A percentile compares a stretch with the other conserved stretches of the same genome.
Evolutionary conservation across 2,797 vertebrate genomes (phyloP).

Genomic region (Sphenodon punctatus): DNA sequence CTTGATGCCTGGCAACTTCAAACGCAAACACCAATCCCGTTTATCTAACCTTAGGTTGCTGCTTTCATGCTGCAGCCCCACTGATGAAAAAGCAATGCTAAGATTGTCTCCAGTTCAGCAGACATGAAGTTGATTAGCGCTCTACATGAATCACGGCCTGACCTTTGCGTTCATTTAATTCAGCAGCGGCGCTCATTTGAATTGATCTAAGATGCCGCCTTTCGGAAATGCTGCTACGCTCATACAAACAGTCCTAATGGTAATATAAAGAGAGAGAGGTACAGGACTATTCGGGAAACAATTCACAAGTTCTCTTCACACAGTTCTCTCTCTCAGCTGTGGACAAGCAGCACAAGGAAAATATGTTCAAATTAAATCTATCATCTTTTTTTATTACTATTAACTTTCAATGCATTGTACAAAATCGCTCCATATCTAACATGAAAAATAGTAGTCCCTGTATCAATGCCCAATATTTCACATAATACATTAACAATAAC

Average conservation of each 20-base stretch:
- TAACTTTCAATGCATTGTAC: too few relatives aligned
- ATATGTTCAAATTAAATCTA: too few relatives aligned
- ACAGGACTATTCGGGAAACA: neutral
- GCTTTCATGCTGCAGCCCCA: neutral
- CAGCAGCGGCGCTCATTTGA: neutral
- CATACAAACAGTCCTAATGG: neutral
- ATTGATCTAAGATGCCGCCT: constrained; percentile 2
- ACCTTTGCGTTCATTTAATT: constrained; percentile 22
- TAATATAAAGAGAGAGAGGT: neutral
- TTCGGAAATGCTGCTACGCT: neutral
- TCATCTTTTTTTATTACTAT: too few relatives aligned
- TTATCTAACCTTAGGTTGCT: neutral
- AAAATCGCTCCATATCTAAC: too few relatives aligned
- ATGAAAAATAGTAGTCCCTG: too few relatives aligned
- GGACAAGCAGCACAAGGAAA: neutral
- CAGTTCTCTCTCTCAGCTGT: neutral
- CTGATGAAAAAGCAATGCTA: neutral
- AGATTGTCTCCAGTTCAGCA: neutral
- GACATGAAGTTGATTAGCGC: neutral
- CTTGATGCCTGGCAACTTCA: neutral
- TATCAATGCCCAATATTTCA: too few relatives aligned
- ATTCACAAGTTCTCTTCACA: neutral
- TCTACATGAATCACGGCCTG: constrained; percentile 7
- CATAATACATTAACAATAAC: too few relatives aligned
- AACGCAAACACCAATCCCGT: neutral